Conservation (phyloP, 2,888 invertebrate genomes). For the Aphodius sticticus region DNA sequence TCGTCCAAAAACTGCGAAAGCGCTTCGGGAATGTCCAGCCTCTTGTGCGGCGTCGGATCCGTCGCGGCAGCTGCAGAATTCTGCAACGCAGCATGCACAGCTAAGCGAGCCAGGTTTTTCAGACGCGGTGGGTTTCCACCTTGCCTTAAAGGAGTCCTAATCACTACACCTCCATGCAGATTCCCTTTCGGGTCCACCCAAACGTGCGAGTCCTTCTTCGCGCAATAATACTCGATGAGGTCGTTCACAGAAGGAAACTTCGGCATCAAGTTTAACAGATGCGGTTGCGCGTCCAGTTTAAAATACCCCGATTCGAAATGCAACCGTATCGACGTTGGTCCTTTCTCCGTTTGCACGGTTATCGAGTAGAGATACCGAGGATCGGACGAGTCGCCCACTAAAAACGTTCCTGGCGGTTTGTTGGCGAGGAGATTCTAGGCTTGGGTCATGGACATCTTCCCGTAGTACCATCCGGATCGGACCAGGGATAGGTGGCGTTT, state of each 20-base stretch:
- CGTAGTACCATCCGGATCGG: constrained; percentile 82
- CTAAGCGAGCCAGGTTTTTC: constrained; percentile 76
- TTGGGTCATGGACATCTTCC: constrained; percentile 75
- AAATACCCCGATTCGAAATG: constrained; percentile 76
- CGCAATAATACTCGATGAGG: constrained; percentile 76
- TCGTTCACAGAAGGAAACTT: constrained; percentile 67
- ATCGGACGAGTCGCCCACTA: constrained; percentile 83
- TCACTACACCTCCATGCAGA: constrained; percentile 76
- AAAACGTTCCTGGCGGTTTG: constrained; percentile 76
- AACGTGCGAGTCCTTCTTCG: constrained; percentile 61
- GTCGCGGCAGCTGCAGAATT: constrained; percentile 51
- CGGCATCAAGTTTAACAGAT: constrained; percentile 57
- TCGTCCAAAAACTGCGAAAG: constrained; percentile 76
- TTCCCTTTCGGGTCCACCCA: constrained; percentile 83
- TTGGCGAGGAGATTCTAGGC: constrained; percentile 69
- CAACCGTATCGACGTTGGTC: constrained; percentile 84
- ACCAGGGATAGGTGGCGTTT: constrained; percentile 68
- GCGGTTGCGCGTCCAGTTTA: constrained; percentile 76
- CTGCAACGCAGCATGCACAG: constrained; percentile 67
- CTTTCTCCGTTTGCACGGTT: constrained; percentile 81
- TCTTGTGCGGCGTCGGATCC: constrained; percentile 64
- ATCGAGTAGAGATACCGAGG: constrained; percentile 80
- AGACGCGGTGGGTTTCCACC: constrained; percentile 67
- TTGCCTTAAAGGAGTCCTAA: constrained; percentile 71
- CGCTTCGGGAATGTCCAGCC: constrained; percentile 70